Evolutionary conservation across 2,888 invertebrate species (phyloP), one percentile per base, ranked within the genome.

Genomic region (Xestia ashworthii): DNA sequence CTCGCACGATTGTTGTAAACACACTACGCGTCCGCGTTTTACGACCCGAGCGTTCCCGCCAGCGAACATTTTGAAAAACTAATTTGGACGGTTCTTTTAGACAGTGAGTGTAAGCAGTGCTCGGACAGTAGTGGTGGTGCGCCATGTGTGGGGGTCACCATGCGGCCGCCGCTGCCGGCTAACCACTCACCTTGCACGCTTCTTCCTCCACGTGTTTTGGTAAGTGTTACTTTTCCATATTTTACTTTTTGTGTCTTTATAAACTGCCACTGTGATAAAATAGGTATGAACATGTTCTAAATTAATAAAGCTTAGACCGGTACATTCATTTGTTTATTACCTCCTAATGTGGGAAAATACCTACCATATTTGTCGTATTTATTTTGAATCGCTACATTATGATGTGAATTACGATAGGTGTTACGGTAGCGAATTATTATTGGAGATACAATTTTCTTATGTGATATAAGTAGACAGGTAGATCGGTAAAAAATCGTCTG

Each of bases 131-230:
- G 86, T 89, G 90, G 88, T 88, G 89, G 85, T 89, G 84, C 88
- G 87, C 85, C 89, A 96, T 96, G 96, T 93, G 93, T 88, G 92
- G 89, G 91, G 90, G 90, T 88, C 91, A 91, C 89, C 92, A 91
- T 89, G 92, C 90, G 88, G 92, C 93, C 85, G 91, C 92, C 76
- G 92, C 93, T 88, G 95, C 94, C 89, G 95, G 96, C 88, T 95
- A 92, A 94, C 88, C 86, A 82, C 83, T 89, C 89, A 86, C 87
- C 89, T 88, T 87, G 89, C 89, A 81, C 84, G 83, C 85, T 83
- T 85, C 86, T 83, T 81, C 86, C 89, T 90, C 90, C 92, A 93
- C 94, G 93, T 91, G 91, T 88, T 88, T 90, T 93, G 95, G 96
- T 96, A 92, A 95, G 95, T 94, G 84, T 65, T 68, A 86, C 60